Percentiles rank a stretch among this genome's conserved stretches.
Conservation (phyloP, 2,113 vertebrate species). For the Pomatostomus ruficeps region DNA sequence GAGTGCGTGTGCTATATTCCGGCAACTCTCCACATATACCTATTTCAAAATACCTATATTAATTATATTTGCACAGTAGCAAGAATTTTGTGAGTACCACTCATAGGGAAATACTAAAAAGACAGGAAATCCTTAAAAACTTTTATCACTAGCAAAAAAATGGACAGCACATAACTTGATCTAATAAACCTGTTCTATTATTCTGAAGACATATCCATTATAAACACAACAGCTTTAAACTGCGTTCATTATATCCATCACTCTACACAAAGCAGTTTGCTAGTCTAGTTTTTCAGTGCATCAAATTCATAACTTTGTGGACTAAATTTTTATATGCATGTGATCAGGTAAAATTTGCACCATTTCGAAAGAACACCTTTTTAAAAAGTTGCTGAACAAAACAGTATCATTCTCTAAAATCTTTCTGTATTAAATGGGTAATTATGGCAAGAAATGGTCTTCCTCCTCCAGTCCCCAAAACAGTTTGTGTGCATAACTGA, state of each 20-base stretch:
- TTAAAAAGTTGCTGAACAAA: not conserved
- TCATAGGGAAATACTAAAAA: not conserved
- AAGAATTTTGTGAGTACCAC: not conserved
- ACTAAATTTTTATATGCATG: not conserved
- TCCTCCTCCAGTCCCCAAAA: not conserved
- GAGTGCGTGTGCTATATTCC: too few relatives aligned
- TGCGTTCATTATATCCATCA: not conserved
- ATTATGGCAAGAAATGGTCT: not conserved
- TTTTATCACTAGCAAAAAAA: slow-evolving; percentile 37
- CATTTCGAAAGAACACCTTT: not conserved
- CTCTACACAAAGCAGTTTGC: not conserved
- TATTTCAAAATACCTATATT: not conserved
- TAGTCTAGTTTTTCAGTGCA: not conserved
- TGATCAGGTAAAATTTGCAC: not conserved
- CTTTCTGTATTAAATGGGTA: not conserved
- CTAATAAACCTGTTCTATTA: slow-evolving; percentile 49
- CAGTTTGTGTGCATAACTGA: not conserved
- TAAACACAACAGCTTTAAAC: not conserved
- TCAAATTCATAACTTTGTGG: not conserved
- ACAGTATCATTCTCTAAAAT: not conserved
- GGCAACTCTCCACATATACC: too few relatives aligned
- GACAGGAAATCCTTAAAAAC: slow-evolving; percentile 38
- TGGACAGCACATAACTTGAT: slow-evolving; percentile 38
- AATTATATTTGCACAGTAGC: not conserved
- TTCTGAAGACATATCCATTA: not conserved